Evolutionary conservation across 2,888 invertebrate genomes (phyloP).

Genomic region (Aelia acuminata): DNA sequence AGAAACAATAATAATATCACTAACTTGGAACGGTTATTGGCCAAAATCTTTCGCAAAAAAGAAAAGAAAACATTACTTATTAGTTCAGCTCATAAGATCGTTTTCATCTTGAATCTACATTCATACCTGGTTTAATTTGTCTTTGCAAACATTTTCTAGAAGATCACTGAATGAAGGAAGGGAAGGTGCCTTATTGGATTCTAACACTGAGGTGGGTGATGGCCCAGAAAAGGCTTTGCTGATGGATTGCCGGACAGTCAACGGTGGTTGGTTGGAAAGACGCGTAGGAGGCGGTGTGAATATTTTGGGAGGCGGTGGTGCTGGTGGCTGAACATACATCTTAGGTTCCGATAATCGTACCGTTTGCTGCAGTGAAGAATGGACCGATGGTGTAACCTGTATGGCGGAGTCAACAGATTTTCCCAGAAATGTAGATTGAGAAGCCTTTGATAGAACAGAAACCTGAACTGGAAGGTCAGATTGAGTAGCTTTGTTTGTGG

Average conservation of each 20-base stretch:
- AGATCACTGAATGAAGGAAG: not conserved
- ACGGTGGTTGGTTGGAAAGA: not conserved
- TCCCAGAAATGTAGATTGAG: not conserved
- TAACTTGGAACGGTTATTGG: not conserved
- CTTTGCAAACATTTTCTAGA: conserved; percentile 19
- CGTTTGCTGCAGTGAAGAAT: not conserved
- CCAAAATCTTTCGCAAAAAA: not conserved
- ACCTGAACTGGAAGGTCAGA: not conserved
- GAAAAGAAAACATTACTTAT: not conserved
- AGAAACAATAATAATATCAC: no score
- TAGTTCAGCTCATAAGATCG: not conserved
- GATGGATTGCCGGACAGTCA: not conserved
- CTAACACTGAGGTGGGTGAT: not conserved
- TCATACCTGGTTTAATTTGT: not conserved
- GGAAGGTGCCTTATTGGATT: not conserved
- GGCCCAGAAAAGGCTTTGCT: not conserved
- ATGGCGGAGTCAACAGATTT: conserved; percentile 6
- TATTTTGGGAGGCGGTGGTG: not conserved
- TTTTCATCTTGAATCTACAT: not conserved
- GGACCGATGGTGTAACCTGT: not conserved
- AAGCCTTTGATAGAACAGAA: not conserved
- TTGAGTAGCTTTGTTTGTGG: not conserved
- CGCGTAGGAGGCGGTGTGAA: not conserved
- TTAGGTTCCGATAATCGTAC: conserved; percentile 2
- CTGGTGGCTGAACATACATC: not conserved